Conservation (phyloP, 37 sponge, comb jelly and placozoan genomes). For the Theonella swinhoei region DNA sequence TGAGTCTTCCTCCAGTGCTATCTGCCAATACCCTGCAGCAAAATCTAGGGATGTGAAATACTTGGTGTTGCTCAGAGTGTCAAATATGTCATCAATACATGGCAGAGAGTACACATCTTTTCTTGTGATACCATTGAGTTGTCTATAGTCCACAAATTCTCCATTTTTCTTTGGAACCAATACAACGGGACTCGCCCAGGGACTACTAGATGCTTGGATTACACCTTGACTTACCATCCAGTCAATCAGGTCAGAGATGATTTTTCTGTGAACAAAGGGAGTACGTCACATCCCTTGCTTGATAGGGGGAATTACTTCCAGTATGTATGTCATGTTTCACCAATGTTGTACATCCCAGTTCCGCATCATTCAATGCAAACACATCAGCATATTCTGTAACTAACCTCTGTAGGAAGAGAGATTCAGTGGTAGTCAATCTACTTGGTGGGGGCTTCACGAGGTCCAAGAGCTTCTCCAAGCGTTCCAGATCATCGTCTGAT, state of each 20-base stretch:
- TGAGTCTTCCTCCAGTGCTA: conserved; percentile 16
- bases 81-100: conserved; percentile 24
- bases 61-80: conserved; percentile 16
- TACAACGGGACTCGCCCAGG: conserved; percentile 39
- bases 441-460: too few species aligned
- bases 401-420: too few species aligned
- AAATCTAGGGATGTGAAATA: conserved; percentile 47
- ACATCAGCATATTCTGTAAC: too few species aligned
- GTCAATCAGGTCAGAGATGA: conserved; percentile 24
- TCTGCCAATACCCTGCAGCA: conserved; percentile 44
- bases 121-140: conserved; percentile 27
- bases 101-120: conserved; percentile 55
- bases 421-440: too few species aligned
- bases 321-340: conserved; percentile 43
- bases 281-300: conserved; percentile 40
- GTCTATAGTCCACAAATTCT: conserved; percentile 18
- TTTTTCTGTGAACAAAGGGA: conserved; percentile 25
- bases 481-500: too few species aligned
- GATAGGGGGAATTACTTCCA: conserved; percentile 54
- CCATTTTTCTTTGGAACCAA: conserved; percentile 26
- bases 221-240: conserved; percentile 35
- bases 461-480: too few species aligned
- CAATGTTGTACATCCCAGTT: conserved; percentile 26
- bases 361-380: conserved; percentile 34
- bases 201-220: conserved; percentile 17